These are phyloP conservation scores for Pseudomyrmex concolor DNA, from an alignment of 1,140 invertebrate genomes.

Conservation along the genomic window DNA sequence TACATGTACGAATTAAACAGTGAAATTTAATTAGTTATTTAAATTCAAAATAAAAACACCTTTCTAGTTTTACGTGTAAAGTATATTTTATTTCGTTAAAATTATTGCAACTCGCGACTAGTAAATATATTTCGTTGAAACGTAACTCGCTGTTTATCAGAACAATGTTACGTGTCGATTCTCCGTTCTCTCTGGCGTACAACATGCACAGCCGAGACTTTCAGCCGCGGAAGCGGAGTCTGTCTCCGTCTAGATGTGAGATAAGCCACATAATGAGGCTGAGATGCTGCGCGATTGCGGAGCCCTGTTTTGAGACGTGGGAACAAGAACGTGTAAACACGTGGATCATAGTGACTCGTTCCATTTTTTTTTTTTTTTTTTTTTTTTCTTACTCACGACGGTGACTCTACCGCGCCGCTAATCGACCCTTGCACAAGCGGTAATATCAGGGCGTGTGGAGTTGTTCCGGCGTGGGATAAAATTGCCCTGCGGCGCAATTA, in stretches of 20 bases:
- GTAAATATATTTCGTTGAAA: no score
- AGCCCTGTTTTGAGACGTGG: conserved; percentile 68
- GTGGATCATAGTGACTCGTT: conserved; percentile 60
- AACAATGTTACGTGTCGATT: conserved; percentile 22
- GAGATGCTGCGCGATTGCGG: conserved; percentile 68
- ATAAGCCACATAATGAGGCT: conserved; percentile 69
- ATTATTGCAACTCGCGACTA: no score
- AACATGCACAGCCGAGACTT: conserved; percentile 31
- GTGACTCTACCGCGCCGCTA: conserved; percentile 32
- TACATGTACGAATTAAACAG: no score
- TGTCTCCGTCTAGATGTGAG: conserved; percentile 62
- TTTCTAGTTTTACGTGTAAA: no score
- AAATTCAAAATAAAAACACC: no score
- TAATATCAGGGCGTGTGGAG: conserved; percentile 34
- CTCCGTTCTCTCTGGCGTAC: not conserved
- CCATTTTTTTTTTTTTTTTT: conserved; percentile 34
- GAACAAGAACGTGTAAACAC: conserved; percentile 74
- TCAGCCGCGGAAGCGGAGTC: conserved; percentile 70
- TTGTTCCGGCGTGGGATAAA: conserved; percentile 55
- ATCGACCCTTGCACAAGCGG: conserved; percentile 62
- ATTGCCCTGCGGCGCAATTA: conserved; percentile 38
- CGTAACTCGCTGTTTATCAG: not conserved
- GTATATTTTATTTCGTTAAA: no score
- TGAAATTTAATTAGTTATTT: no score
- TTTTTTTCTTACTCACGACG: conserved; percentile 15